phyloP scores from a whole-genome alignment of 2,113 vertebrate genomes.

The Xiphorhynchus elegans region DNA sequence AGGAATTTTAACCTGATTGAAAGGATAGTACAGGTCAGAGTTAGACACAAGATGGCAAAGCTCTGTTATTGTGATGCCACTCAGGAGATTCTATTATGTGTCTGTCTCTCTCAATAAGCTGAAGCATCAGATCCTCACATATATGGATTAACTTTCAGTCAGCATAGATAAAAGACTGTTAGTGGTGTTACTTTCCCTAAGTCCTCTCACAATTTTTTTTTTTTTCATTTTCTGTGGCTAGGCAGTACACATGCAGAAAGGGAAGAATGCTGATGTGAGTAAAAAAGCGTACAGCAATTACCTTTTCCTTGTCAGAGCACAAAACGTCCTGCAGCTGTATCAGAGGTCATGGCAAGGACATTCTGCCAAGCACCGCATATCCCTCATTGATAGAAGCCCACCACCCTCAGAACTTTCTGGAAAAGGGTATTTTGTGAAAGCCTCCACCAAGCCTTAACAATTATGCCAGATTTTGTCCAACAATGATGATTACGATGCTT shows the following conservation, averaged over 20 bases:
- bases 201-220: constrained; percentile 65
- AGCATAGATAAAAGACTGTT: constrained; percentile 80
- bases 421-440: not conserved
- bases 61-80: constrained; percentile 70
- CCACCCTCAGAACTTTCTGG: not conserved
- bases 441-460: not conserved
- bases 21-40: constrained; percentile 68
- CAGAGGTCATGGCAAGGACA: not conserved
- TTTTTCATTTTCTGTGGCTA: constrained; percentile 58
- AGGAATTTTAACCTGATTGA: constrained; percentile 73
- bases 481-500: not conserved
- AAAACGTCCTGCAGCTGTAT: not conserved
- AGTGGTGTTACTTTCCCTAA: constrained; percentile 68
- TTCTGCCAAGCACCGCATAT: not conserved
- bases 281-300: not conserved
- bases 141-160: constrained; percentile 85
- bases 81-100: constrained; percentile 80
- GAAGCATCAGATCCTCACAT: constrained; percentile 82
- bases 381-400: not conserved
- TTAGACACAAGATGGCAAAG: constrained; percentile 82
- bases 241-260: not conserved
- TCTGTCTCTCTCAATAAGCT: constrained; percentile 83
- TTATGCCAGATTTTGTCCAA: not conserved
- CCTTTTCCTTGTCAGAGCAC: not conserved
- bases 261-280: constrained; percentile 41